A percentile compares a stretch with the other conserved stretches of the same genome.
Conservation (phyloP, 2,113 vertebrate species). For the Holacanthus passer region DNA sequence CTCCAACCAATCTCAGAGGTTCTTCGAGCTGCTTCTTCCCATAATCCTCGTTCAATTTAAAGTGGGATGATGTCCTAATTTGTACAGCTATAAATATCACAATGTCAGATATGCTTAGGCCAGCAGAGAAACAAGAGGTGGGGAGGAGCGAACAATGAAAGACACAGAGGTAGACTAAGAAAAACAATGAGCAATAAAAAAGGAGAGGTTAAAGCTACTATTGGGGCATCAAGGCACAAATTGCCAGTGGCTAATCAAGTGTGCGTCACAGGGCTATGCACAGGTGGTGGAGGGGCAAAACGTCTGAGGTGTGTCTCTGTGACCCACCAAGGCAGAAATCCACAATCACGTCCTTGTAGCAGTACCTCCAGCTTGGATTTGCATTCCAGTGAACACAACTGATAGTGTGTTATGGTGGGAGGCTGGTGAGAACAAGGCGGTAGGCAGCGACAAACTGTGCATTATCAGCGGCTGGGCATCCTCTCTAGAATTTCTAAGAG, state of each 20-base stretch:
- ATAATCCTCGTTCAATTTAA: constrained; percentile 43
- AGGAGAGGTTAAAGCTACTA: background rate
- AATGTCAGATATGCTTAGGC: constrained; percentile 53
- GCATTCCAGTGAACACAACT: constrained; percentile 25
- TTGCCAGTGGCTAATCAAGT: constrained; percentile 1
- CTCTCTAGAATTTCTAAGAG: constrained; percentile 17
- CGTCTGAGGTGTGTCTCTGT: background rate
- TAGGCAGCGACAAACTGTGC: constrained; percentile 16
- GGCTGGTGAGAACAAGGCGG: constrained; percentile 14
- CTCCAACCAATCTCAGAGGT: background rate
- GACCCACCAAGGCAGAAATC: background rate
- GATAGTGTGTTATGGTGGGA: background rate
- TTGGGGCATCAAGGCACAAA: background rate
- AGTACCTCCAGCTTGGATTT: background rate
- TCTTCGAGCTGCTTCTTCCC: background rate
- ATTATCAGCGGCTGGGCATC: constrained; percentile 10
- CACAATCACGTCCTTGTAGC: constrained; percentile 20
- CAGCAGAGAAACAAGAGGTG: constrained; percentile 23
- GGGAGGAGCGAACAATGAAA: background rate
- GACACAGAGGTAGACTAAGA: background rate
- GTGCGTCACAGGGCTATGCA: constrained; percentile 22
- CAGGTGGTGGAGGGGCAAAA: background rate
- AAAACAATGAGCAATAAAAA: background rate
- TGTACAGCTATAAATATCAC: constrained; percentile 74
- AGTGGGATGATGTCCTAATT: constrained; percentile 69